Evolutionary conservation across 2,888 invertebrate genomes (phyloP).

Genomic region (Drosophila sordidula): DNA sequence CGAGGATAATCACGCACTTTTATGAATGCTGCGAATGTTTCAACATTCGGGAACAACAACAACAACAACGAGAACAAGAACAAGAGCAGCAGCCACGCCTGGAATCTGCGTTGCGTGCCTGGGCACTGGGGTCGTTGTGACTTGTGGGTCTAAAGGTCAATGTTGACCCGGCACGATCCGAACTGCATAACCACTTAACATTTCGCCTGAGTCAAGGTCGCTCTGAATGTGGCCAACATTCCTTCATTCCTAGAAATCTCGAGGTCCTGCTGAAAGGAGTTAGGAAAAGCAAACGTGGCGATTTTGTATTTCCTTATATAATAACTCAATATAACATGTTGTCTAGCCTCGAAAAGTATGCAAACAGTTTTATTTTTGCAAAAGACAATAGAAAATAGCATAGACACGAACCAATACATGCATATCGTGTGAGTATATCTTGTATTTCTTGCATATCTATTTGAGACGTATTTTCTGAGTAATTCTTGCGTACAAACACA

Average conservation of each 20-base stretch:
- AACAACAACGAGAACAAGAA: neutral
- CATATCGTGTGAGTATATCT: neutral
- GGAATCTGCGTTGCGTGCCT: constrained; percentile 60
- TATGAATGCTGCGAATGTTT: constrained; percentile 49
- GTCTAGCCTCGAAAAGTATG: constrained; percentile 38
- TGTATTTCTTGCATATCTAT: too few relatives aligned
- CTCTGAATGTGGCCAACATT: constrained; percentile 21
- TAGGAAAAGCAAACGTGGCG: constrained; percentile 5
- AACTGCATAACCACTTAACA: constrained; percentile 42
- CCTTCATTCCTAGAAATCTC: neutral
- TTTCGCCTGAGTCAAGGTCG: constrained; percentile 56
- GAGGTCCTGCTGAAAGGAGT: constrained; percentile 21
- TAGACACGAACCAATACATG: constrained; percentile 26
- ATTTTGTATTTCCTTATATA: constrained; percentile 6
- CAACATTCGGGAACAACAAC: constrained; percentile 15
- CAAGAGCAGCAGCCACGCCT: constrained; percentile 25
- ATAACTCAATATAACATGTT: constrained; percentile 1
- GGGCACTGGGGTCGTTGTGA: constrained; percentile 54
- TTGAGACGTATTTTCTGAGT: too few relatives aligned
- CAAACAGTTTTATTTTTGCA: constrained; percentile 12
- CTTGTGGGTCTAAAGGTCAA: constrained; percentile 62
- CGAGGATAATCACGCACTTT: constrained; percentile 68
- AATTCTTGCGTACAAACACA: too few relatives aligned
- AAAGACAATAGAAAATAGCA: constrained; percentile 16
- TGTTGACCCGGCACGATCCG: constrained; percentile 59